Base-by-base conservation (phyloP, 2,113 vertebrate species). In the Camelus dromedarius region DNA sequence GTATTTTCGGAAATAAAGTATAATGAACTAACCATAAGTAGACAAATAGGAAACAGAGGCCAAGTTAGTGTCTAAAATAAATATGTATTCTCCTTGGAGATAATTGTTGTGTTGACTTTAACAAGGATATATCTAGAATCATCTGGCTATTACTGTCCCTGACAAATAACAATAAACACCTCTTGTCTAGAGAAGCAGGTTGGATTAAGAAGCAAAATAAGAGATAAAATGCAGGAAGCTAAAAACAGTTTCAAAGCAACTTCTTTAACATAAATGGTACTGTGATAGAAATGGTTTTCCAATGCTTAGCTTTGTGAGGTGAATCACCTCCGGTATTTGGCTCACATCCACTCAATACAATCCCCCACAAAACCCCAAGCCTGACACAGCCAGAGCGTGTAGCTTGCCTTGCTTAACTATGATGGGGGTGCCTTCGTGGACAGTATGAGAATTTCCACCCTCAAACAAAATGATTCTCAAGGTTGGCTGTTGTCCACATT, bases 231-330 rank as follows among this genome's bases (percentile, higher is more conserved):
- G 26, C 28, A 95, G 75, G 75, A 94, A 91, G 77, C 32, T 72
- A 69, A 96, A 95, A 96, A 92, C 32, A 94, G 46, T 92, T 52
- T 62, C 95, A 97, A 97, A 97, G 97, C 91, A 93, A 77, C 97
- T 96, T 96, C 92, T 93, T 94, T 67, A 95, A 82, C 81, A 83
- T 90, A 97, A 95, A 32, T 89, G 75, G 66, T 64, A 46, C 69
- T 73, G 30, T 73, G 56, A 91, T 75, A 76, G 67, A 73, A 54
- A 87, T 38, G 54, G 72, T 60, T 69, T 87, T 42, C 85, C n/a
- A 54, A 1, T n/a, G 83, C 52, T 94, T 72, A 58, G 62, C 91
- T 77, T 83, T 95, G 82, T 76, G 86, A 97, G 79, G 82, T 80
- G 58, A 97, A 35, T 84, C 32, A 50, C 77, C 66, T 80, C 30